phyloP scores from a whole-genome alignment of 2,888 invertebrate species.

The Tetanocera ferruginea region DNA sequence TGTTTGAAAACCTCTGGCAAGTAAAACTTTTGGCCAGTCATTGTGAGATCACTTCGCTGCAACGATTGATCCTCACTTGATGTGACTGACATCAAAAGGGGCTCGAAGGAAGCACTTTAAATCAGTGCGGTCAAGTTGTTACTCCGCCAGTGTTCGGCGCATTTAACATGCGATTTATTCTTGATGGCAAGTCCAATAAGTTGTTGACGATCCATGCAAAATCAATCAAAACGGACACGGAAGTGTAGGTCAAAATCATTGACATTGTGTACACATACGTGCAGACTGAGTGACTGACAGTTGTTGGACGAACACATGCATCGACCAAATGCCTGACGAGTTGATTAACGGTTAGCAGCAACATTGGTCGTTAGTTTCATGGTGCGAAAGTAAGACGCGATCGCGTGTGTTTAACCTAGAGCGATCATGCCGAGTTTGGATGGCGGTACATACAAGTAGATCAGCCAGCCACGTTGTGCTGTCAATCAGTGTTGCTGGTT shows the following conservation, averaged over 20 bases:
- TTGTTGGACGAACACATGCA: not conserved
- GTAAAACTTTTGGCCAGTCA: not conserved
- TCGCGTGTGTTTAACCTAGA: constrained; percentile 10
- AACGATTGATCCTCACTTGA: not conserved
- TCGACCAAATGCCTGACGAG: constrained; percentile 17
- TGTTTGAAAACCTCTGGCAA: not conserved
- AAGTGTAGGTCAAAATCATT: constrained; percentile 17
- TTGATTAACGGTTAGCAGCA: constrained; percentile 29
- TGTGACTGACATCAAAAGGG: not conserved
- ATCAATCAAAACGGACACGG: constrained; percentile 13
- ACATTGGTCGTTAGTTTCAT: not conserved
- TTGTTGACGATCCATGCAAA: not conserved
- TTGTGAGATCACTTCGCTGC: not conserved
- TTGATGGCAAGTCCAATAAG: not conserved
- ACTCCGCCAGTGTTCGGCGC: not conserved
- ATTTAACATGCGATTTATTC: not conserved
- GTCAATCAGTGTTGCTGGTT: constrained; percentile 21
- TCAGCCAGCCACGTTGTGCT: not conserved
- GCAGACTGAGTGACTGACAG: not conserved
- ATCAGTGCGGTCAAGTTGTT: not conserved
- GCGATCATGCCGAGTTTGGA: not conserved
- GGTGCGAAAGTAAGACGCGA: constrained; percentile 18
- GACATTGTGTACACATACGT: too few relatives aligned
- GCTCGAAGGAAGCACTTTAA: constrained; percentile 8
- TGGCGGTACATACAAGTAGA: not conserved